Percentiles rank a stretch among this genome's conserved stretches.
Evolutionary conservation across 2,113 vertebrate species (phyloP).

Genomic region (Mystacornis crossleyi): DNA sequence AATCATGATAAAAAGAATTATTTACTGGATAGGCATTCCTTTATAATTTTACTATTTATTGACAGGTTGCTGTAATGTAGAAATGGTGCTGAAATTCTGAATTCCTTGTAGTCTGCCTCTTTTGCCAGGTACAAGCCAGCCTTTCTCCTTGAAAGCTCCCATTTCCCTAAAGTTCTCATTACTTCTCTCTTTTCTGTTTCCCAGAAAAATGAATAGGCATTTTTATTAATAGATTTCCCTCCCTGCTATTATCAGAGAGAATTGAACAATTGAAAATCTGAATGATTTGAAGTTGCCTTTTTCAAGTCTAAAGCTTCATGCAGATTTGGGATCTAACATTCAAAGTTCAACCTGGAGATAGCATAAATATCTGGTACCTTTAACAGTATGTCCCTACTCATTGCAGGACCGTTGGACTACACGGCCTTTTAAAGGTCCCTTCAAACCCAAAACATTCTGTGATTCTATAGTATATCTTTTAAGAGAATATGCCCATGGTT

Average conservation of each 20-base stretch:
- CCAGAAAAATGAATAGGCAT: neutral
- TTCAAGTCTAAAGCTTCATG: neutral
- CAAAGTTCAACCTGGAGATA: neutral
- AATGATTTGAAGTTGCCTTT: neutral
- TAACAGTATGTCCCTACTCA: neutral
- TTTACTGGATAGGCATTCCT: neutral
- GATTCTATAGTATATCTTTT: neutral
- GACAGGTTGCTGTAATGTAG: neutral
- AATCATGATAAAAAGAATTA: neutral
- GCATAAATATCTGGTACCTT: neutral
- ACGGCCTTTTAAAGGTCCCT: neutral
- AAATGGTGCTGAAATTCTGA: neutral
- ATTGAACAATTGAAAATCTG: neutral
- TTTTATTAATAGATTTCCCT: neutral
- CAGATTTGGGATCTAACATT: neutral
- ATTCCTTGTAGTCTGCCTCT: neutral
- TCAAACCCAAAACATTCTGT: neutral
- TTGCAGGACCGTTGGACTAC: neutral
- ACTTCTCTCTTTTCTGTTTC: conserved; percentile 16
- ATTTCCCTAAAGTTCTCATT: neutral
- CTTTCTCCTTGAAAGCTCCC: neutral
- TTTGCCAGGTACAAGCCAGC: neutral
- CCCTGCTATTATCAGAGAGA: neutral
- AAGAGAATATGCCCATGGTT: neutral
- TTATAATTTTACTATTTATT: neutral